Base-by-base conservation (phyloP, 1,140 invertebrate genomes). In the Achroia grisella region DNA sequence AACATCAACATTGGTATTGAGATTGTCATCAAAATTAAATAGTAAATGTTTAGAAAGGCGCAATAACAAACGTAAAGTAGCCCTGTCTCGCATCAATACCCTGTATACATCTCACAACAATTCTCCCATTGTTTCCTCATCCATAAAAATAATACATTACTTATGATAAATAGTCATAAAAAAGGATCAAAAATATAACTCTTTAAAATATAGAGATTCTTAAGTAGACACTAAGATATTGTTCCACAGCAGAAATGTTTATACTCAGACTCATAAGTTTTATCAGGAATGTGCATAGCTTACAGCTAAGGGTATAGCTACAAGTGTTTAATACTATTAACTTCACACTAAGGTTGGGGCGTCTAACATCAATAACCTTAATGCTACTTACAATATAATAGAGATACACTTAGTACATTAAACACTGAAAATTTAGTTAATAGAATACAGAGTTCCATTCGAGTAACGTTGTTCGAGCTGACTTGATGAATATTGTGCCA, bases 401-500 rank as follows among this genome's bases (percentile, higher is more conserved):
- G 42, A 56, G 39, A 69, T 57, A 68, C 63, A 69, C 62, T 56
- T 60, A 68, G 58, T 44, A 81, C 63, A 77, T 59, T 56, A 50
- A 76, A 71, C 62, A 75, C 54, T 63, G 51, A 75, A 67, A 57
- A 75, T 48, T 56, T 66, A 60, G 62, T 65, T 66, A 61, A 46
- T 56, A 76, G 53, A n/a, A 69, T 59, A 64, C 50, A 63, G 68
- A 79, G 69, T 59, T 34, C 80, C 72, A 75, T 76, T 75, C 71
- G 63, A 80, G 74, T 67, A 61, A 63, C 48, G 46, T 60, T 63
- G 49, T 59, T 56, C 63, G 79, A 87, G 86, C 86, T 83, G 86
- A 87, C 86, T 62, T 87, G 84, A 87, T 86, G 81, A 86, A 86
- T 87, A 85, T 86, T 82, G 75, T 78, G 76, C 81, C 76, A 48